Conservation (phyloP, 1,140 invertebrate species). For the Orchestia grillus region DNA sequence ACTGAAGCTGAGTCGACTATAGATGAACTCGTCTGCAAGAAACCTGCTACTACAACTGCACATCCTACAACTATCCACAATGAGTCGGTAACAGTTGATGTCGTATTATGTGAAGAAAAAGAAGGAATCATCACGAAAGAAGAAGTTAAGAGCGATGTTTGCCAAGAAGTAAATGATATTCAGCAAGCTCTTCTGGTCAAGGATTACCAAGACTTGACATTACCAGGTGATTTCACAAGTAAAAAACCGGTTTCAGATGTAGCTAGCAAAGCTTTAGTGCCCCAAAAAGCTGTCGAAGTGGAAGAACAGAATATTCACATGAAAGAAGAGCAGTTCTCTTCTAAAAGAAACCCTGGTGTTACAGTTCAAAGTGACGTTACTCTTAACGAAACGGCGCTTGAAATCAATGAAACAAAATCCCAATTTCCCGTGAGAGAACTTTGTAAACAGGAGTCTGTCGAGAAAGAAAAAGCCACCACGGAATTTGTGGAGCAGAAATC, state of each 20-base stretch:
- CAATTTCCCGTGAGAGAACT: constrained; percentile 63
- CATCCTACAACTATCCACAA: constrained; percentile 6
- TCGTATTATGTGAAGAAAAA: neutral
- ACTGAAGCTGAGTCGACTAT: neutral
- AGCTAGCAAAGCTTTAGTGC: constrained; percentile 61
- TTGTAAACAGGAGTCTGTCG: constrained; percentile 58
- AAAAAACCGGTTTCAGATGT: constrained; percentile 37
- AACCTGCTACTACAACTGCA: neutral
- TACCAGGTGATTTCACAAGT: neutral
- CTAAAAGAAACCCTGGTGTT: constrained; percentile 58
- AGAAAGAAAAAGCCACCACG: constrained; percentile 60
- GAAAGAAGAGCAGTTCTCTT: constrained; percentile 64
- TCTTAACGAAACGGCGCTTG: constrained; percentile 62
- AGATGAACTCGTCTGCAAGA: neutral
- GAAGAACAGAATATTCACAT: constrained; percentile 63
- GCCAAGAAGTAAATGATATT: constrained; percentile 28
- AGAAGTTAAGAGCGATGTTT: neutral
- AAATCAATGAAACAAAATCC: constrained; percentile 63
- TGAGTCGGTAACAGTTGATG: constrained; percentile 35
- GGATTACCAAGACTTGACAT: constrained; percentile 21
- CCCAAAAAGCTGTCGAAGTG: constrained; percentile 65
- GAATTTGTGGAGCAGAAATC: constrained; percentile 64
- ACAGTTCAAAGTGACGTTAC: constrained; percentile 59
- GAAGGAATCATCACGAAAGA: neutral
- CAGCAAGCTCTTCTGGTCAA: constrained; percentile 34